phyloP scores from a whole-genome alignment of 2,888 invertebrate genomes.

The Balanococcus diminutus region DNA sequence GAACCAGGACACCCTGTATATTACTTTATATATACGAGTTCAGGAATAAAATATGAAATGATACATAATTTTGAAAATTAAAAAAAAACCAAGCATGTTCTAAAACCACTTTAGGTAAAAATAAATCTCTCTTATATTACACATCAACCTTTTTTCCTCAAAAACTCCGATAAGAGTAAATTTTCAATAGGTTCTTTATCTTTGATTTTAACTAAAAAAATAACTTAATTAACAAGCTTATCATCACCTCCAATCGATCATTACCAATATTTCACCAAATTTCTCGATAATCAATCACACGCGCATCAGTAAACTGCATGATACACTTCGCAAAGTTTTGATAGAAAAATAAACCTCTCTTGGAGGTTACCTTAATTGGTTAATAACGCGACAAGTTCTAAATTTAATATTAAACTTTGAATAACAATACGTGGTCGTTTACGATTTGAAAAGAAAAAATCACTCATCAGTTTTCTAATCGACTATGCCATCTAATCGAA shows the following conservation, averaged over 20 bases:
- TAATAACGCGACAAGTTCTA: conserved; percentile 33
- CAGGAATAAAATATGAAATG: no score
- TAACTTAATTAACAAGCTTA: conserved; percentile 35
- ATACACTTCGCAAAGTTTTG: neutral
- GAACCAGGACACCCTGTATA: no score
- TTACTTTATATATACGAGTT: no score
- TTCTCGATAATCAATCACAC: conserved; percentile 26
- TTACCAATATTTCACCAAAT: conserved; percentile 38
- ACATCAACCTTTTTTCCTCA: neutral
- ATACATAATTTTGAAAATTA: no score
- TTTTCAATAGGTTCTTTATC: neutral
- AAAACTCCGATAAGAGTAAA: neutral
- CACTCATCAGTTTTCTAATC: neutral
- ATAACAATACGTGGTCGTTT: conserved; percentile 20
- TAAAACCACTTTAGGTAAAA: neutral
- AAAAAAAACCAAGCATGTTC: no score
- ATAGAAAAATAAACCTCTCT: conserved; percentile 31
- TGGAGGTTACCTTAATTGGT: conserved; percentile 36
- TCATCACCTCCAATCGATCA: conserved; percentile 24
- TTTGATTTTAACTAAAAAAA: conserved; percentile 13
- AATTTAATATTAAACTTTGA: conserved; percentile 38
- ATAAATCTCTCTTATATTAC: neutral
- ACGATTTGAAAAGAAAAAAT: neutral
- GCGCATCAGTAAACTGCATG: conserved; percentile 31
- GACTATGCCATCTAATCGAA: neutral